Evolutionary conservation across 1,140 invertebrate genomes (phyloP).

Genomic region (Drosophila sechellia): DNA sequence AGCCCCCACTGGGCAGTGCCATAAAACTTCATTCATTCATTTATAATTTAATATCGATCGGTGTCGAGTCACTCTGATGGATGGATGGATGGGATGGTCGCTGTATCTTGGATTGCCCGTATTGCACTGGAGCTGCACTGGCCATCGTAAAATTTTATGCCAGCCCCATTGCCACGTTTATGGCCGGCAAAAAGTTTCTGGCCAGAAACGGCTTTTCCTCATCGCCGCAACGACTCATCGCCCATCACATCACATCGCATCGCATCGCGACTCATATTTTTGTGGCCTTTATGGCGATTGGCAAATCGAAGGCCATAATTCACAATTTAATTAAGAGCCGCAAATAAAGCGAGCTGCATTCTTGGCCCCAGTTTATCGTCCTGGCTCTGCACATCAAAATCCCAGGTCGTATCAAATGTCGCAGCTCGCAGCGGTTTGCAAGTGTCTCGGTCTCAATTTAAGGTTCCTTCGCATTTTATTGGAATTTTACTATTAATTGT

Average conservation of each 20-base stretch:
- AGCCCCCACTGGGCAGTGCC: slow-evolving; percentile 45
- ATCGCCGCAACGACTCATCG: slow-evolving; percentile 7
- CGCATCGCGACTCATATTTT: slow-evolving; percentile 66
- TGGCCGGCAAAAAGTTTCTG: slow-evolving; percentile 50
- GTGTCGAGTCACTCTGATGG: slow-evolving; percentile 64
- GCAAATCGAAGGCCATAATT: slow-evolving; percentile 80
- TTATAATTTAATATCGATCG: slow-evolving; percentile 83
- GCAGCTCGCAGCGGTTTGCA: background rate
- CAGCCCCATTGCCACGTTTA: slow-evolving; percentile 63
- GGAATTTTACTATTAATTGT: background rate
- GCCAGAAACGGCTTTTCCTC: slow-evolving; percentile 32
- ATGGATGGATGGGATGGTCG: slow-evolving; percentile 29
- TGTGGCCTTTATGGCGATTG: slow-evolving; percentile 76
- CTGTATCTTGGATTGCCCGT: slow-evolving; percentile 23
- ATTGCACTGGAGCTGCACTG: slow-evolving; percentile 29
- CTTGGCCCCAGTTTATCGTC: slow-evolving; percentile 45
- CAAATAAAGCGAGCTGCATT: slow-evolving; percentile 63
- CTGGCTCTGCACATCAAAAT: slow-evolving; percentile 16
- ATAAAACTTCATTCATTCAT: slow-evolving; percentile 83
- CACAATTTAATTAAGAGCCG: slow-evolving; percentile 83
- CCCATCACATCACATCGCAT: background rate
- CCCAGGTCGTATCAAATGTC: slow-evolving; percentile 34
- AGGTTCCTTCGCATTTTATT: background rate
- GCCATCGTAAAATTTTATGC: slow-evolving; percentile 72
- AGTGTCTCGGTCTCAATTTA: slow-evolving; percentile 8